These are phyloP conservation scores for Serripes groenlandicus DNA, from an alignment of 2,888 invertebrate species.

Conservation along the genomic window DNA sequence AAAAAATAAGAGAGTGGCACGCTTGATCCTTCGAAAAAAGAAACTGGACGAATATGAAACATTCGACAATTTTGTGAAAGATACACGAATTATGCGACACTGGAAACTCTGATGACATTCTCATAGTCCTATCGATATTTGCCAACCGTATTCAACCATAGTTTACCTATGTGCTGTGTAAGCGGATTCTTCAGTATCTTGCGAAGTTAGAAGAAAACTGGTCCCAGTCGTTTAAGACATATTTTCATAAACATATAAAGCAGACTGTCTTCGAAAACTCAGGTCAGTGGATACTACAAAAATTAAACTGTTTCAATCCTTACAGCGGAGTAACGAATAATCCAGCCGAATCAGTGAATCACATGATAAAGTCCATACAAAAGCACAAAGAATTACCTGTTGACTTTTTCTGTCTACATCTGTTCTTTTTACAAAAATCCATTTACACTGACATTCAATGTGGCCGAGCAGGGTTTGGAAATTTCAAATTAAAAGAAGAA, in stretches of 20 bases:
- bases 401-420: conserved; percentile 19
- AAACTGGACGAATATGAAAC: too few species aligned
- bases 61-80: too few species aligned
- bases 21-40: too few species aligned
- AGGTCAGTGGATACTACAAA: conserved; percentile 27
- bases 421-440: conserved; percentile 23
- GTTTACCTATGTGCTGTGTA: too few species aligned
- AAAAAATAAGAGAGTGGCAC: too few species aligned
- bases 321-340: conserved; percentile 30
- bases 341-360: conserved; percentile 31
- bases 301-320: conserved; percentile 12
- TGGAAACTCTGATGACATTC: too few species aligned
- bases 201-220: conserved; percentile 16
- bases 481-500: conserved; percentile 14
- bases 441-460: conserved; percentile 37
- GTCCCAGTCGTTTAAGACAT: conserved; percentile 12
- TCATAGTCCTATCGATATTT: too few species aligned
- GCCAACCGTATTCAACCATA: too few species aligned
- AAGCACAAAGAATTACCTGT: conserved; percentile 31
- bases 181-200: too few species aligned
- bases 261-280: conserved; percentile 13
- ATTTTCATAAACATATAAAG: conserved; percentile 14
- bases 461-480: conserved; percentile 32
- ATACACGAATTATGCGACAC: too few species aligned
- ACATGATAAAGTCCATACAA: conserved; percentile 29